Evolutionary conservation across 2,888 invertebrate genomes (phyloP).

Genomic region (Pollenia angustigena): DNA sequence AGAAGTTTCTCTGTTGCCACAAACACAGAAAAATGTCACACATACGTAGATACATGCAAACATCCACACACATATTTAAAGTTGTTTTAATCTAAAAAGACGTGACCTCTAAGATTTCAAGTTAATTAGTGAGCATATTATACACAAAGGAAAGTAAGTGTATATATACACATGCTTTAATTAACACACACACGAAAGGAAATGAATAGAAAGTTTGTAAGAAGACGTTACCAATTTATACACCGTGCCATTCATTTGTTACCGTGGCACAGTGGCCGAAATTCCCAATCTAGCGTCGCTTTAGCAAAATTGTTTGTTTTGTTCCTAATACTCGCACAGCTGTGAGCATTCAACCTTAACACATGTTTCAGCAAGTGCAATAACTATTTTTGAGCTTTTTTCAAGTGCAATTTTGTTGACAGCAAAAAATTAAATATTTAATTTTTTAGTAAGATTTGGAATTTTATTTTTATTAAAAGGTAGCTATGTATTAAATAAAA

Average conservation of each 20-base stretch:
- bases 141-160: neutral
- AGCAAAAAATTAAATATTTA: no score
- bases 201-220: slow-evolving; percentile 8
- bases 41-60: neutral
- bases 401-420: no score
- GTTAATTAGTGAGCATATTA: slow-evolving; percentile 64
- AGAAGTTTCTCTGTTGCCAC: slow-evolving; percentile 30
- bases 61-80: neutral
- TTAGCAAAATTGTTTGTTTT: neutral
- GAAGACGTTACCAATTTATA: no score
- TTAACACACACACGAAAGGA: neutral
- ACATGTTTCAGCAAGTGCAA: no score
- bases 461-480: no score
- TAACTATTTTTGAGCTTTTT: no score
- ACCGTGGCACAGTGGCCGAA: no score
- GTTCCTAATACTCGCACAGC: no score
- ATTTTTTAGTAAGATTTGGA: no score
- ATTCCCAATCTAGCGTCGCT: no score
- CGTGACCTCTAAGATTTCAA: slow-evolving; percentile 63
- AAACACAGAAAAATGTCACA: neutral
- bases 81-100: slow-evolving; percentile 43
- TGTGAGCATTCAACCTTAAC: no score
- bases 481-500: no score
- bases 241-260: neutral
- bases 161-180: neutral